These are phyloP conservation scores for Gymnopithys bicolor DNA, from an alignment of 2,797 vertebrate genomes.

Conservation along the genomic window DNA sequence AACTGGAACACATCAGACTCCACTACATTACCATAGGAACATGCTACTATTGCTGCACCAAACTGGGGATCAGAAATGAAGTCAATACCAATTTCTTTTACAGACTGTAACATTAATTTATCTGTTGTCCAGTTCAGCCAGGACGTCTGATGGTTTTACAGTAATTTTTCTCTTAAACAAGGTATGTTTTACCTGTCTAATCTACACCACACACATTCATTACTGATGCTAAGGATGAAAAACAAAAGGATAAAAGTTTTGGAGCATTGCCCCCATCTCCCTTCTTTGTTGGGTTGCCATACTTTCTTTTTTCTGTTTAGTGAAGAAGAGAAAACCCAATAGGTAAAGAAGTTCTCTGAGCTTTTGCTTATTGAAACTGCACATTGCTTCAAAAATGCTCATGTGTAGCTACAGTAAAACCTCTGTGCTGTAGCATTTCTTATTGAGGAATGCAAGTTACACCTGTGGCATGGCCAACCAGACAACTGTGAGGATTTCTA, in stretches of 20 bases:
- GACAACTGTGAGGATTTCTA: neutral
- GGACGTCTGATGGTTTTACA: neutral
- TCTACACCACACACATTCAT: neutral
- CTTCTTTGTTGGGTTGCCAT: neutral
- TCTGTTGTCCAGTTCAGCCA: neutral
- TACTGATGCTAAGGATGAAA: neutral
- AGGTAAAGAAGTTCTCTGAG: neutral
- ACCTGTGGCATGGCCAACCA: neutral
- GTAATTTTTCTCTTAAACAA: neutral
- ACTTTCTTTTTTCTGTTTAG: neutral
- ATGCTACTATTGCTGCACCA: neutral
- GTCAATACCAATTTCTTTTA: neutral
- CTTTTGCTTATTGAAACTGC: neutral
- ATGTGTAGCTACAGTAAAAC: neutral
- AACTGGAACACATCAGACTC: neutral
- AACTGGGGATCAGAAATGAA: neutral
- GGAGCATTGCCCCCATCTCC: neutral
- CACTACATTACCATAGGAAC: neutral
- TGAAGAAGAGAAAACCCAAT: neutral
- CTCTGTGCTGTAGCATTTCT: neutral
- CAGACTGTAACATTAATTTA: neutral
- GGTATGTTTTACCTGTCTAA: neutral
- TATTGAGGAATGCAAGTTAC: rapidly evolving
- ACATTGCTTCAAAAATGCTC: neutral
- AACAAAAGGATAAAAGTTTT: too few relatives aligned